Conservation (phyloP, 2,888 invertebrate genomes). For the Oxyteleia sp. region DNA sequence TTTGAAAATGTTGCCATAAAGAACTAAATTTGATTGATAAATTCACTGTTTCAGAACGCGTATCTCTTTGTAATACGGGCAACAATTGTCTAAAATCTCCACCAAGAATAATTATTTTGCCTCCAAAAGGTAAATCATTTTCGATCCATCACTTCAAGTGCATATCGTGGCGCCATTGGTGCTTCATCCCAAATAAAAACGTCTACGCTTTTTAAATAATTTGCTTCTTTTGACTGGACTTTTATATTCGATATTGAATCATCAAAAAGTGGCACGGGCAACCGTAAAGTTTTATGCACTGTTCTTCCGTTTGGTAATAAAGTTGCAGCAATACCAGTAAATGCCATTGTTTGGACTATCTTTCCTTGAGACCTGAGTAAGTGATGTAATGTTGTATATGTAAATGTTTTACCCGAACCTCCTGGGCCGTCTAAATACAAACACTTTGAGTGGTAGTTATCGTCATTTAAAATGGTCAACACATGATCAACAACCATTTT, state of each 20-base stretch:
- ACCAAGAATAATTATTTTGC: neutral
- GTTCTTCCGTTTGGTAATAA: slow-evolving; percentile 4
- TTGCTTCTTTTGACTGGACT: neutral
- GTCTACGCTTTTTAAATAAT: neutral
- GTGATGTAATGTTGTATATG: neutral
- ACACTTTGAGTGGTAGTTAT: neutral
- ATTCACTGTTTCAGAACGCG: neutral
- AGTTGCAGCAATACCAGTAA: neutral
- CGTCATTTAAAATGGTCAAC: neutral
- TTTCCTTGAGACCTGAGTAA: neutral
- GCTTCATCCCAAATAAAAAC: slow-evolving; percentile 6
- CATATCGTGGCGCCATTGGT: neutral
- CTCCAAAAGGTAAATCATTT: neutral
- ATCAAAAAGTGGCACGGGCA: neutral
- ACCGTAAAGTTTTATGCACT: neutral
- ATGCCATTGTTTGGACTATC: neutral
- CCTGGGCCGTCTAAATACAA: neutral
- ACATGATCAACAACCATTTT: neutral
- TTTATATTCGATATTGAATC: slow-evolving; percentile 5
- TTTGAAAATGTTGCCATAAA: slow-evolving; percentile 18
- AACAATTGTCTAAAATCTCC: slow-evolving; percentile 2
- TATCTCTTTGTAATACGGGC: neutral
- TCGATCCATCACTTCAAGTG: slow-evolving; percentile 3
- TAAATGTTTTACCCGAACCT: neutral
- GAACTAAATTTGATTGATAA: neutral